Evolutionary conservation across 2,888 invertebrate species (phyloP).

Genomic region (Amiota minor): DNA sequence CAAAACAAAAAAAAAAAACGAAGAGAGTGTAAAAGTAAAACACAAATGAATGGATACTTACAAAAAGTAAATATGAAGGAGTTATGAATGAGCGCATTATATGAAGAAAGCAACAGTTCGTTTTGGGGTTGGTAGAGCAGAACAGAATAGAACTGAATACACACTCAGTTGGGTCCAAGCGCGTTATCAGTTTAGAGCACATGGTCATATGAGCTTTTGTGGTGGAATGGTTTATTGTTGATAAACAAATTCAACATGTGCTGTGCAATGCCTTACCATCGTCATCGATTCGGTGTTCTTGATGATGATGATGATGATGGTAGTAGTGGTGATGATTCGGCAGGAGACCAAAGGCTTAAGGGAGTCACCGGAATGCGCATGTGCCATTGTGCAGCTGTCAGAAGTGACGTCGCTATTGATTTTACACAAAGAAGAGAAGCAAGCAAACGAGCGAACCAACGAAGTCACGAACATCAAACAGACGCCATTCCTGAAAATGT

Average conservation of each 20-base stretch:
- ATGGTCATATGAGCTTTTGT: neutral
- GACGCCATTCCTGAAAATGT: neutral
- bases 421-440: conserved; percentile 33
- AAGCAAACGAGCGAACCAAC: neutral
- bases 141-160: neutral
- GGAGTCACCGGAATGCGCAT: neutral
- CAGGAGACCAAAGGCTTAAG: neutral
- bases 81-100: conserved; percentile 16
- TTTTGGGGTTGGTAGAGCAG: neutral
- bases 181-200: neutral
- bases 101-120: conserved; percentile 51
- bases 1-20: too few species aligned
- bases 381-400: conserved; percentile 51
- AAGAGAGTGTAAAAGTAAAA: too few species aligned
- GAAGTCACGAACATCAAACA: neutral
- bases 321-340: neutral
- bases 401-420: conserved; percentile 54
- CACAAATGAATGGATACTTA: neutral
- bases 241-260: conserved; percentile 63
- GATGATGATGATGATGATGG: conserved; percentile 20
- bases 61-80: neutral
- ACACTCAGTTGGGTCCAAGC: too few species aligned
- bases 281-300: conserved; percentile 1
- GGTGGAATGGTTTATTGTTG: conserved; percentile 50
- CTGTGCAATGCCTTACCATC: conserved; percentile 43